These are phyloP conservation scores for Gulo gulo DNA, from an alignment of 2,113 vertebrate species.

Conservation along the genomic window DNA sequence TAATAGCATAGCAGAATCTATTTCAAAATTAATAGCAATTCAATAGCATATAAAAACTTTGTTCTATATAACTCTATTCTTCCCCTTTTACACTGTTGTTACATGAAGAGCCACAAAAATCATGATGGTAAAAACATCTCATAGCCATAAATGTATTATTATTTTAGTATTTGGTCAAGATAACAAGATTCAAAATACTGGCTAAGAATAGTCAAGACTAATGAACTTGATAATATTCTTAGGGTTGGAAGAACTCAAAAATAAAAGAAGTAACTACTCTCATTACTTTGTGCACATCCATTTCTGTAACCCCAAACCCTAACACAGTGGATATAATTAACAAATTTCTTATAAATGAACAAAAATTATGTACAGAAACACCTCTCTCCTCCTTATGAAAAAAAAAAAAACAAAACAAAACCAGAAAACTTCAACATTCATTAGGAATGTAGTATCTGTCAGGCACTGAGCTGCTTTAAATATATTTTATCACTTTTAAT, in stretches of 20 bases:
- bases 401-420: not conserved
- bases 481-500: not conserved
- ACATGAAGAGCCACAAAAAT: slow-evolving; percentile 25
- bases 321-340: not conserved
- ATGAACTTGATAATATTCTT: not conserved
- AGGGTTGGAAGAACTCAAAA: not conserved
- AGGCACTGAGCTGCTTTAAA: slow-evolving; percentile 16
- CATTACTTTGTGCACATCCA: not conserved
- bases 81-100: not conserved
- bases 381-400: not conserved
- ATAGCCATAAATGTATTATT: not conserved
- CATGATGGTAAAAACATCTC: not conserved
- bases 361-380: slow-evolving; percentile 21
- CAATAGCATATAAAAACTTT: not conserved
- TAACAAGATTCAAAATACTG: slow-evolving; percentile 14
- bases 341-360: not conserved
- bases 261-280: not conserved
- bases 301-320: not conserved
- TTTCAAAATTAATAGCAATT: not conserved
- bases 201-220: not conserved
- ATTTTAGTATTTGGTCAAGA: not conserved
- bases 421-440: not conserved
- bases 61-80: not conserved
- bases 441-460: not conserved
- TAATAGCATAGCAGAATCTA: not conserved